Evolutionary conservation across 2,888 invertebrate species (phyloP).

Genomic region (Lepeophtheirus nordmannii): DNA sequence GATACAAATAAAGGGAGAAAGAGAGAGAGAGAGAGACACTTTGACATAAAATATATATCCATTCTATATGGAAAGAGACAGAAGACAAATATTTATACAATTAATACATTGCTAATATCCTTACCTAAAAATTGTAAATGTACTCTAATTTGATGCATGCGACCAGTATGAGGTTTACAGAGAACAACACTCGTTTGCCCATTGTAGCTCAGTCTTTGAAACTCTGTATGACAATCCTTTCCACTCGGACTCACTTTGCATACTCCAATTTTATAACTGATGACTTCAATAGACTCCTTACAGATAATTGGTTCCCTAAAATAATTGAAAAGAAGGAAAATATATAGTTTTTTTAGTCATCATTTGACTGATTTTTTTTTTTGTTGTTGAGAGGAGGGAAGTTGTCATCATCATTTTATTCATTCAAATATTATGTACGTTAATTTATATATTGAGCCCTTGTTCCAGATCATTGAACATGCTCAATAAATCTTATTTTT

Average conservation of each 20-base stretch:
- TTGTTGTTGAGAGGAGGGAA: too few species aligned
- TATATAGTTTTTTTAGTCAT: too few species aligned
- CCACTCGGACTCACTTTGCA: conserved; percentile 84
- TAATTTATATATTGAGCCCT: too few species aligned
- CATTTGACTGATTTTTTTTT: too few species aligned
- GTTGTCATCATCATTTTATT: too few species aligned
- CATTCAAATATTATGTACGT: too few species aligned
- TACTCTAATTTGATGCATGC: conserved; percentile 97
- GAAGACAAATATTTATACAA: background rate
- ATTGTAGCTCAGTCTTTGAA: conserved; percentile 74
- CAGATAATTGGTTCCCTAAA: conserved; percentile 64
- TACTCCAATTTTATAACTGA: conserved; percentile 88
- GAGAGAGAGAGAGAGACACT: too few species aligned
- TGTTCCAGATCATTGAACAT: too few species aligned
- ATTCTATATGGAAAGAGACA: conserved; percentile 2
- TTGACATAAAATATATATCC: too few species aligned
- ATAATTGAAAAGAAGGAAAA: background rate
- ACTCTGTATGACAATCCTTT: conserved; percentile 78
- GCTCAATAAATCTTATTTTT: too few species aligned
- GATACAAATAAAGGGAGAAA: too few species aligned
- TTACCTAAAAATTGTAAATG: conserved; percentile 73
- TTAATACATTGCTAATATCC: conserved; percentile 42
- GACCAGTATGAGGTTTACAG: conserved; percentile 84
- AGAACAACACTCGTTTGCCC: conserved; percentile 78
- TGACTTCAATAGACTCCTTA: conserved; percentile 73